phyloP scores from a whole-genome alignment of 2,888 invertebrate genomes.

The Catocala nupta region DNA sequence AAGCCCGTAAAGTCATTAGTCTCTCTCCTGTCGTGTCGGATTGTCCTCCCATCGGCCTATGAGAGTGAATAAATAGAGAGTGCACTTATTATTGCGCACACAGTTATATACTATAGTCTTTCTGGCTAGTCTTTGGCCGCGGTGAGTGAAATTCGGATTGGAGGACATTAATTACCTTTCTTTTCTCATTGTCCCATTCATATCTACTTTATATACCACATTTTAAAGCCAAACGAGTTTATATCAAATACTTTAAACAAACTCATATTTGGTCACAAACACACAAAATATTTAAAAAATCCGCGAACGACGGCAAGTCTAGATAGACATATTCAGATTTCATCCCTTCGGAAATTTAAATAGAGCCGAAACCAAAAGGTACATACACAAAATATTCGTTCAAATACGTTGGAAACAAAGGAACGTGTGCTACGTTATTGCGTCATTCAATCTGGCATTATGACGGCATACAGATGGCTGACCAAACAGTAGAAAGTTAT shows the following conservation, averaged over 20 bases:
- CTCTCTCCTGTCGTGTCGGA: no score
- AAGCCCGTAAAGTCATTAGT: no score
- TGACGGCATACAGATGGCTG: slow-evolving; percentile 29
- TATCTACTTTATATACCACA: no score
- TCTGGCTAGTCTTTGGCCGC: no score
- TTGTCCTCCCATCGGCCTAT: no score
- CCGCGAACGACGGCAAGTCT: neutral
- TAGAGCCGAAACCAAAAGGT: slow-evolving; percentile 9
- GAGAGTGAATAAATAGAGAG: no score
- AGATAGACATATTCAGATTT: slow-evolving; percentile 2
- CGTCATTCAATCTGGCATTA: slow-evolving; percentile 34
- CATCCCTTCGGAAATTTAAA: slow-evolving; percentile 4
- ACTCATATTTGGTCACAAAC: neutral
- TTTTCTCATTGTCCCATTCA: no score
- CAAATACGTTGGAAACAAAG: slow-evolving; percentile 12
- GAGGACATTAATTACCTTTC: no score
- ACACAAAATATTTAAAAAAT: neutral
- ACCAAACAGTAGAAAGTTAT: slow-evolving; percentile 20
- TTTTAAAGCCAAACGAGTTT: neutral
- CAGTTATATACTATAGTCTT: no score
- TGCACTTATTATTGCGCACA: no score
- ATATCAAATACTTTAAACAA: neutral
- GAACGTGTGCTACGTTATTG: slow-evolving; percentile 15
- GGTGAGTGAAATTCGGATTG: no score
- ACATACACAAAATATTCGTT: slow-evolving; percentile 9